Conservation (phyloP, 2,797 vertebrate species). For the Syndactyla subalaris region DNA sequence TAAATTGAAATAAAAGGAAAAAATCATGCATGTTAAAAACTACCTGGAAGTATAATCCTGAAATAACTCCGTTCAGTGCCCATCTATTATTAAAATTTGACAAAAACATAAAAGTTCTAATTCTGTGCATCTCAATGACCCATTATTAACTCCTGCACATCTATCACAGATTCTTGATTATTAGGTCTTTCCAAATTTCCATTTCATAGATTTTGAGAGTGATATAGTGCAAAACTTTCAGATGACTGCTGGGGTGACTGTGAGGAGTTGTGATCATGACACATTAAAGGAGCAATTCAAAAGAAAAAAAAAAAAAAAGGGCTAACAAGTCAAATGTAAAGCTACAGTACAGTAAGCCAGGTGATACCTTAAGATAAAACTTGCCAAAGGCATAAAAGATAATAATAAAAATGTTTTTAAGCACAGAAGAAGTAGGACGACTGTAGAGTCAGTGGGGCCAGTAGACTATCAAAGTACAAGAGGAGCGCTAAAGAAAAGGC, state of each 20-base stretch:
- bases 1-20: background rate
- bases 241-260: background rate
- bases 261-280: background rate
- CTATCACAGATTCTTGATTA: background rate
- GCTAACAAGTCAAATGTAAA: background rate
- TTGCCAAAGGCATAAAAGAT: background rate
- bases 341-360: background rate
- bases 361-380: background rate
- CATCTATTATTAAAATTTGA: background rate
- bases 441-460: background rate
- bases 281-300: background rate
- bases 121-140: background rate
- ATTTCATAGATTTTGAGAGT: background rate
- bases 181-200: background rate
- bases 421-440: background rate
- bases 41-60: background rate
- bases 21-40: background rate
- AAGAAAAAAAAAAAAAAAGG: background rate
- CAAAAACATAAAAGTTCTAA: background rate
- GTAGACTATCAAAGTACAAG: background rate
- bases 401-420: background rate
- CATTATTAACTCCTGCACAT: background rate
- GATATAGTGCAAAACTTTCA: background rate
- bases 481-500: background rate
- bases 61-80: background rate